These are phyloP conservation scores for Lasiurus borealis DNA, from an alignment of 2,113 vertebrate species.

Conservation along the genomic window DNA sequence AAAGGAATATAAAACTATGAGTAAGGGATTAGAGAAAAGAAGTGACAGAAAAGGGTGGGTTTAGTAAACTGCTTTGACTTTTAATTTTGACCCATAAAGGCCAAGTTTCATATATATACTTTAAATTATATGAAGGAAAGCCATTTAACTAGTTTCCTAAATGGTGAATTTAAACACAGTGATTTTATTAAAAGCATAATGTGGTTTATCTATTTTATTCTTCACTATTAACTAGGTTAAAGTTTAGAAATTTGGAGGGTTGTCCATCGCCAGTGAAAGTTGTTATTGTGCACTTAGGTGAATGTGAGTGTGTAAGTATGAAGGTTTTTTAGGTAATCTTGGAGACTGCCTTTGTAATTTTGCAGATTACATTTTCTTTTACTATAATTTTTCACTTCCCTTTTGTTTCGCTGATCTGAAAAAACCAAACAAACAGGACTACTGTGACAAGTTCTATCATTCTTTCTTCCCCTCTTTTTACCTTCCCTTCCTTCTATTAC, in stretches of 20 bases:
- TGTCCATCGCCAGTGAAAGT: neutral
- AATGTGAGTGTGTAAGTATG: neutral
- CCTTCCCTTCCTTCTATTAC: neutral
- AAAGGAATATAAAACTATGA: neutral
- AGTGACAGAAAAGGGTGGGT: neutral
- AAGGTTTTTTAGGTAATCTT: slow-evolving; percentile 31
- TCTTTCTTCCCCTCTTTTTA: neutral
- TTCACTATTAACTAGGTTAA: neutral
- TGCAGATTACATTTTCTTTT: neutral
- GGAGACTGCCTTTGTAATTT: slow-evolving; percentile 44
- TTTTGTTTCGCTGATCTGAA: neutral
- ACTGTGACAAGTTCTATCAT: neutral
- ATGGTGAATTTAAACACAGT: neutral
- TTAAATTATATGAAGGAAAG: slow-evolving; percentile 28
- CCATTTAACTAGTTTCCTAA: slow-evolving; percentile 34
- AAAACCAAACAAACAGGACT: neutral
- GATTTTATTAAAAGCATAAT: slow-evolving; percentile 7
- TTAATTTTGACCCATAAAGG: neutral
- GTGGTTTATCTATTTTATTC: neutral
- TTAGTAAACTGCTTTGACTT: slow-evolving; percentile 39
- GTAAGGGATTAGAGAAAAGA: slow-evolving; percentile 3
- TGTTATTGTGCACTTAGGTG: neutral
- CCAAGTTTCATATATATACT: neutral
- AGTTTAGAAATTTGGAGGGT: slow-evolving; percentile 1
- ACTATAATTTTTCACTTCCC: neutral